phyloP scores from a whole-genome alignment of 2,113 vertebrate species.

The Colistium nudipinnis region DNA sequence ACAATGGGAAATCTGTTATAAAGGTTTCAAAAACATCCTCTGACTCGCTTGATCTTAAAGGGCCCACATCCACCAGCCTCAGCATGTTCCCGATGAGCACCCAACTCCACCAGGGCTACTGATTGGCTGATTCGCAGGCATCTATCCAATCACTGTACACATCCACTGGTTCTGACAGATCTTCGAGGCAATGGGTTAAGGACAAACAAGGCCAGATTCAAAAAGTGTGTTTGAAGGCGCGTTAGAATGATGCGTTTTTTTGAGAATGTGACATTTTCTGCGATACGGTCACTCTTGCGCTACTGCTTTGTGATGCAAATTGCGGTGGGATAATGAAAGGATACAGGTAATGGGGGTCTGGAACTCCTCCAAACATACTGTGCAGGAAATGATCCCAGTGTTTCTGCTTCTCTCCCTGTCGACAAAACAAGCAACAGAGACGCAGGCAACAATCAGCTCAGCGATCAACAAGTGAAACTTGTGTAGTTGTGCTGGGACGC shows the following conservation, averaged over 20 bases:
- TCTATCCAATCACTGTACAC: constrained; percentile 98
- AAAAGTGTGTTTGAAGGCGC: no score
- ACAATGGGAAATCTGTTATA: constrained; percentile 13
- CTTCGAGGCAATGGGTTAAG: constrained; percentile 72
- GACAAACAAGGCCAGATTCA: constrained; percentile 19
- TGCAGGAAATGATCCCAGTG: constrained; percentile 93
- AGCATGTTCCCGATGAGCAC: constrained; percentile 5
- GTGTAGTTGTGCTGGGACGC: accelerated
- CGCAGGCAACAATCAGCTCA: background rate
- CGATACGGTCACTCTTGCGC: background rate
- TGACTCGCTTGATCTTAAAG: constrained; percentile 3
- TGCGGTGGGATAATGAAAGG: constrained; percentile 70
- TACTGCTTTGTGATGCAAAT: background rate
- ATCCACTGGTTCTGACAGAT: constrained; percentile 94
- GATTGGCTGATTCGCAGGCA: constrained; percentile 94
- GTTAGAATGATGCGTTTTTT: no score
- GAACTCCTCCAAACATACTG: constrained; percentile 94
- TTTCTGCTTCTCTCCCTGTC: constrained; percentile 92
- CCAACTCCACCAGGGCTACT: constrained; percentile 77
- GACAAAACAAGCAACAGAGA: constrained; percentile 4
- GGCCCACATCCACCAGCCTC: background rate
- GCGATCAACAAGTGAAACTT: background rate
- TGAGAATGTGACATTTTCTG: no score
- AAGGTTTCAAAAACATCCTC: background rate
- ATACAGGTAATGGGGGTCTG: constrained; percentile 97